Base-by-base conservation (phyloP, 2,888 invertebrate genomes). In the Caenorhabditis macrosperma region DNA sequence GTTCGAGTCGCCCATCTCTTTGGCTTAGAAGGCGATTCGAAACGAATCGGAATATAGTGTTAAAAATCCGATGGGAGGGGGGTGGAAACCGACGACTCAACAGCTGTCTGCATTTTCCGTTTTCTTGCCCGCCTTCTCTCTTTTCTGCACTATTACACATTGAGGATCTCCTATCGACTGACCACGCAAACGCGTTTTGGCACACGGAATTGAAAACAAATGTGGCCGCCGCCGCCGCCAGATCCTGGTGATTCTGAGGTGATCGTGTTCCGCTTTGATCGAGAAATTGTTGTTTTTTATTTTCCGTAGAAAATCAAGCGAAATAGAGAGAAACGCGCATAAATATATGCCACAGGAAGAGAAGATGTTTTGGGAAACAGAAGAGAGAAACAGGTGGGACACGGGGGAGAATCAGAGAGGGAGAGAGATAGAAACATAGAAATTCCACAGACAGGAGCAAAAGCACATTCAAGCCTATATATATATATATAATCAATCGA, bases 1-100 rank as follows among this genome's bases (percentile, higher is more conserved):
- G 75, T 88, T 88, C 41, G 82, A 75, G 46, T 84, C 84, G 20
- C 77, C 77, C 84, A 84, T 84, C 52, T 67, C 10, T 44, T n/a
- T n/a, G 38, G 38, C 12, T 38, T 38, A 9, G 3, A 38, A 12
- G 2, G 38, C 3, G 15, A 38, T 33, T 12, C 3, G 15, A 5
- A 38, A n/a, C n/a, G n/a, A n/a, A n/a, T n/a, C n/a, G 44, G 46
- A 9, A 61, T 48, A 2, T 20, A 38, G 38, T 38, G n/a, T n/a
- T n/a, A 38, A 12, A 38, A 38, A 9, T 38, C 12, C 38, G 3
- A 9, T 15, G 38, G 10, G 33, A n/a, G n/a, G n/a, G n/a, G n/a
- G n/a, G n/a, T n/a, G n/a, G n/a, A 33, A 33, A 33, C 33, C 33
- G 38, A 38, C 60, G 38, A 52, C 50, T 60, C 63, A 71, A 63